phyloP scores from a whole-genome alignment of 2,113 vertebrate genomes.

The Sylvilagus bachmani region DNA sequence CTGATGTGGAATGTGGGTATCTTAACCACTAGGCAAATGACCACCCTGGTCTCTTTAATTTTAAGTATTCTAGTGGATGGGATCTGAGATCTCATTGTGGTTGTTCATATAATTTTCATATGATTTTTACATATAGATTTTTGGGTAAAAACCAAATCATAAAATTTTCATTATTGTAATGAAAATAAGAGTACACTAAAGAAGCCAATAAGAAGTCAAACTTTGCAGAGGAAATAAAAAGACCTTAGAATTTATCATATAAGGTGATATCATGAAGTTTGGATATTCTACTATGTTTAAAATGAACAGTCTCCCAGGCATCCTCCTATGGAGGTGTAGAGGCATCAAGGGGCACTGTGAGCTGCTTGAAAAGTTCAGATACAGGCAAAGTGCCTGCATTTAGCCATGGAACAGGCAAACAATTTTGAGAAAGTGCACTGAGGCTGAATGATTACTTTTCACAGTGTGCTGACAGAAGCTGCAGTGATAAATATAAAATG shows the following conservation, averaged over 20 bases:
- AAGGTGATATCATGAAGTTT: neutral
- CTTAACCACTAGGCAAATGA: too few relatives aligned
- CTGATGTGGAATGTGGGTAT: too few relatives aligned
- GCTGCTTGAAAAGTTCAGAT: neutral
- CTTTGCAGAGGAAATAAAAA: conserved; percentile 61
- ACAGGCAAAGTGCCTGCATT: neutral
- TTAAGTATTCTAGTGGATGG: conserved; percentile 1
- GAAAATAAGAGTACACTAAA: conserved; percentile 24
- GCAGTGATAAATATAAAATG: conserved; percentile 39
- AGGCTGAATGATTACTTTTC: conserved; percentile 24
- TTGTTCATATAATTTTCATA: conserved; percentile 49
- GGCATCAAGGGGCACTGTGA: neutral
- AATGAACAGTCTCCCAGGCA: neutral
- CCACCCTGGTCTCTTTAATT: neutral
- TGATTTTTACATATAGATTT: neutral
- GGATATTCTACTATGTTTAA: conserved; percentile 28
- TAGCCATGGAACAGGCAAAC: neutral
- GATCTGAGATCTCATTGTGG: neutral
- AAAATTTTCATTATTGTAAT: conserved; percentile 26
- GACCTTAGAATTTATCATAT: neutral
- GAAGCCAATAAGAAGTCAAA: neutral
- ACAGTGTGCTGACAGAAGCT: neutral
- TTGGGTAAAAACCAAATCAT: neutral
- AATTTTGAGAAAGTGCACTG: neutral
- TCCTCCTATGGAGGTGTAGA: neutral